Percentiles rank a stretch among this genome's conserved stretches.
Evolutionary conservation across 1,140 invertebrate genomes (phyloP).

Genomic region (Drosophila cardini): DNA sequence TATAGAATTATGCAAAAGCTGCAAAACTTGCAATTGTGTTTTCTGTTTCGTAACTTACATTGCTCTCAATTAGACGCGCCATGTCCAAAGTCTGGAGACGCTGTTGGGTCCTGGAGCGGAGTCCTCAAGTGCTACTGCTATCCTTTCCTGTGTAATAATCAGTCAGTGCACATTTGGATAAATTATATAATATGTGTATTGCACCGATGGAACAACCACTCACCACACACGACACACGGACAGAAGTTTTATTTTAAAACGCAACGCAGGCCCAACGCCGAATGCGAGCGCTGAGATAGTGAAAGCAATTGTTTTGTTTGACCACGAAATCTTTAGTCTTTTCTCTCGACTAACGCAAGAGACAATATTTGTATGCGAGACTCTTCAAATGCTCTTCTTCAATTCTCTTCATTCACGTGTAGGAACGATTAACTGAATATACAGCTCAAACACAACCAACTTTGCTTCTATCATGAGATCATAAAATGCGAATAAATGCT

Average conservation of each 20-base stretch:
- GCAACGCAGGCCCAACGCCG: constrained; percentile 44
- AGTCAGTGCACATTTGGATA: constrained; percentile 48
- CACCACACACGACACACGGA: constrained; percentile 23
- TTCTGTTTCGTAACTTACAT: constrained; percentile 69
- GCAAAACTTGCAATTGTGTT: constrained; percentile 17
- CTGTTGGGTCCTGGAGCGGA: constrained; percentile 26
- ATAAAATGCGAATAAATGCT: not conserved
- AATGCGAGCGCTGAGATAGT: constrained; percentile 38
- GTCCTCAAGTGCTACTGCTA: not conserved
- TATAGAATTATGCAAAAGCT: constrained; percentile 66
- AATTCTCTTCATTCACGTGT: not conserved
- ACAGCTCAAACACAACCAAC: not conserved
- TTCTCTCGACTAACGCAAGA: constrained; percentile 17
- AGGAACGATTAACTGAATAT: not conserved
- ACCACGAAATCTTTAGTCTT: constrained; percentile 36
- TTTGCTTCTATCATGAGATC: constrained; percentile 3
- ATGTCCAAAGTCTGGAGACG: constrained; percentile 49
- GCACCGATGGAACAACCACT: constrained; percentile 40
- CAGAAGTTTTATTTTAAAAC: constrained; percentile 47
- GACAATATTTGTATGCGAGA: not conserved
- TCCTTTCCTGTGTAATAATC: constrained; percentile 28
- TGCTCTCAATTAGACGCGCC: constrained; percentile 73
- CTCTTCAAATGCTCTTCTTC: constrained; percentile 15
- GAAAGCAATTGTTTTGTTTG: constrained; percentile 65
- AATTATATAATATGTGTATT: constrained; percentile 55